These are phyloP conservation scores for Semotilus atromaculatus DNA, from an alignment of 2,797 vertebrate genomes.

Conservation along the genomic window DNA sequence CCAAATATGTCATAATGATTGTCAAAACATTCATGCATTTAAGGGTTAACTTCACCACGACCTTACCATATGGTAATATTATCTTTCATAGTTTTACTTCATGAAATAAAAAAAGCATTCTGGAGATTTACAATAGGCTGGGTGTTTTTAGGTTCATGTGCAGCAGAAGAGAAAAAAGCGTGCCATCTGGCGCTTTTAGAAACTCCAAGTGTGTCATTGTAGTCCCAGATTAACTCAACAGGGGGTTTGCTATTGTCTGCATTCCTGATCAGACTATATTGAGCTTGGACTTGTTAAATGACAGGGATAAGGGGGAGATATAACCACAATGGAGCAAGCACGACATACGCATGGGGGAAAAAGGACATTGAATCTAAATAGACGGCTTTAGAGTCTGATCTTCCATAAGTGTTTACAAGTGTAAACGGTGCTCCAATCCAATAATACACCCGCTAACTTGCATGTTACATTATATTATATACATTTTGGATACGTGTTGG, in stretches of 20 bases:
- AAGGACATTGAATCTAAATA: background rate
- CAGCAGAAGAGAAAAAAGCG: slow-evolving; percentile 16
- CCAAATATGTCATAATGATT: too few relatives aligned
- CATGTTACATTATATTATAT: background rate
- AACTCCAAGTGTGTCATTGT: slow-evolving; percentile 52
- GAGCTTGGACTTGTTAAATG: slow-evolving; percentile 27
- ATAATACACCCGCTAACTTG: background rate
- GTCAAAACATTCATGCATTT: too few relatives aligned
- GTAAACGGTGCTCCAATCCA: slow-evolving; percentile 5
- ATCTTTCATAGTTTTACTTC: background rate
- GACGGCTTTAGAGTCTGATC: background rate
- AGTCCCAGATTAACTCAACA: slow-evolving; percentile 53
- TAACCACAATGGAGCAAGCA: slow-evolving; percentile 20
- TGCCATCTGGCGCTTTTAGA: slow-evolving; percentile 49
- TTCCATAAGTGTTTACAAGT: background rate
- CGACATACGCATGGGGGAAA: background rate
- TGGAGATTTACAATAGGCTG: slow-evolving; percentile 15
- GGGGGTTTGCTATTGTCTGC: slow-evolving; percentile 55
- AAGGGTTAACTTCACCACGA: background rate
- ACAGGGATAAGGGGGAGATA: slow-evolving; percentile 28
- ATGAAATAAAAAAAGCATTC: slow-evolving; percentile 44
- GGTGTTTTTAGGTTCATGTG: slow-evolving; percentile 40
- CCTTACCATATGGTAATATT: background rate
- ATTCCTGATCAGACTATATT: slow-evolving; percentile 40
- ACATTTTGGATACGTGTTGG: background rate